A percentile compares a stretch with the other conserved stretches of the same genome.
phyloP scores from a whole-genome alignment of 2,888 invertebrate species.

The Synergus gifuensis region DNA sequence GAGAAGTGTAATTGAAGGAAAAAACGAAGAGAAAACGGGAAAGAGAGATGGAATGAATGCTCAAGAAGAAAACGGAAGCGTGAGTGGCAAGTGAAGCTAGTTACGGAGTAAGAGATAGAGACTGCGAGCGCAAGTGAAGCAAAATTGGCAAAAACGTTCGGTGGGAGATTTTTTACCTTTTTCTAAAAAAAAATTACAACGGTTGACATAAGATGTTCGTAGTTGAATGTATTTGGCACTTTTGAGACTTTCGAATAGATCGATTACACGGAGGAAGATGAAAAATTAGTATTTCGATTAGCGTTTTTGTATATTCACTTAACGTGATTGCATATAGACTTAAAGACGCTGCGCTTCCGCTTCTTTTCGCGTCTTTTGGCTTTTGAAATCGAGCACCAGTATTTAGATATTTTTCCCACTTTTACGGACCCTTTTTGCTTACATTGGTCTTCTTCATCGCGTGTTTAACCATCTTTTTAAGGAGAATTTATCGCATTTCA shows the following conservation, averaged over 20 bases:
- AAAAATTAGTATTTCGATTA: slow-evolving; percentile 42
- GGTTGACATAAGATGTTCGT: slow-evolving; percentile 62
- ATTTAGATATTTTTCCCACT: slow-evolving; percentile 39
- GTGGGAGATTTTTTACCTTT: slow-evolving; percentile 67
- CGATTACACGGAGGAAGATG: slow-evolving; percentile 25
- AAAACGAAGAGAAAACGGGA: slow-evolving; percentile 20
- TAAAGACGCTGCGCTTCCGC: slow-evolving; percentile 37
- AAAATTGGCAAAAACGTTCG: slow-evolving; percentile 48
- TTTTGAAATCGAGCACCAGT: slow-evolving; percentile 39
- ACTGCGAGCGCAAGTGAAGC: slow-evolving; percentile 30
- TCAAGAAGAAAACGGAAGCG: slow-evolving; percentile 31
- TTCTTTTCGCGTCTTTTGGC: slow-evolving; percentile 37
- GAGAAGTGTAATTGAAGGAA: slow-evolving; percentile 11
- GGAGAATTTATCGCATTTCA: not conserved
- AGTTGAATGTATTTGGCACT: slow-evolving; percentile 46
- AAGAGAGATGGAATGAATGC: slow-evolving; percentile 38
- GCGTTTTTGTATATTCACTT: slow-evolving; percentile 40
- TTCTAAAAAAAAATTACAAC: slow-evolving; percentile 62
- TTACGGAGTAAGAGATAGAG: slow-evolving; percentile 30
- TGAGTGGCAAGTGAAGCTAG: slow-evolving; percentile 40
- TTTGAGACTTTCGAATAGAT: slow-evolving; percentile 35
- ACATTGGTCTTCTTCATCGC: slow-evolving; percentile 34
- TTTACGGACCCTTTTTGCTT: slow-evolving; percentile 18
- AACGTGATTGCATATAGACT: slow-evolving; percentile 41
- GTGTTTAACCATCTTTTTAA: slow-evolving; percentile 1